Conservation (phyloP, 1,140 invertebrate species). For the Vollenhovia emeryi region DNA sequence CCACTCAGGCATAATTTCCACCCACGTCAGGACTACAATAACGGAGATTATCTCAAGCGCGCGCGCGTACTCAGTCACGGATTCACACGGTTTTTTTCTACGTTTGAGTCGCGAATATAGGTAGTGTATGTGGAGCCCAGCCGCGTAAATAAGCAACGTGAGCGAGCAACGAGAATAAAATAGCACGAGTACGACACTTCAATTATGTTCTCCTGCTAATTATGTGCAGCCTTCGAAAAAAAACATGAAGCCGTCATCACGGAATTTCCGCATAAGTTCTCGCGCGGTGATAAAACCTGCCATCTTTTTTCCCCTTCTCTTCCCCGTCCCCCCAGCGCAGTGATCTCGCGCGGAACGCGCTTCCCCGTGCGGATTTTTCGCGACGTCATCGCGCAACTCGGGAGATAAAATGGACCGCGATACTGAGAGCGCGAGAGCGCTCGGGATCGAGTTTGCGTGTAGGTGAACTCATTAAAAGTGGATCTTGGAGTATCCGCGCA, state of each 20-base stretch:
- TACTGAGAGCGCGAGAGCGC: not conserved
- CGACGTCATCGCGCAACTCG: not conserved
- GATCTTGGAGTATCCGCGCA: conserved; percentile 1
- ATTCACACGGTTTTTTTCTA: conserved; percentile 7
- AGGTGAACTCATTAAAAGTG: conserved; percentile 38
- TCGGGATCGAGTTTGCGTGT: conserved; percentile 25
- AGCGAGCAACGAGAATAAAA: conserved; percentile 14
- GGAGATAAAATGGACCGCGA: not conserved
- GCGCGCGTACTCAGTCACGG: not conserved
- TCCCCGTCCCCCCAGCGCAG: not conserved
- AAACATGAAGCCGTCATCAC: conserved; percentile 6
- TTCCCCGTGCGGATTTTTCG: not conserved
- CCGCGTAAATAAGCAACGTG: not conserved
- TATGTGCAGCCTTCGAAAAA: conserved; percentile 35
- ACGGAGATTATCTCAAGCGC: not conserved
- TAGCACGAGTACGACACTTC: not conserved
- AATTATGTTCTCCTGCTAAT: conserved; percentile 27
- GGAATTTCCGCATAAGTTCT: not conserved
- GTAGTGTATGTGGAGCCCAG: not conserved
- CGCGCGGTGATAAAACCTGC: not conserved
- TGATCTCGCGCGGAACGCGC: not conserved
- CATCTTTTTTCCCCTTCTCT: not conserved
- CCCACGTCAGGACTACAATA: not conserved
- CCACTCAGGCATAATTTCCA: conserved; percentile 1
- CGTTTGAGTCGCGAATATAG: not conserved